phyloP scores from a whole-genome alignment of 2,797 vertebrate species.

The Columba guinea region DNA sequence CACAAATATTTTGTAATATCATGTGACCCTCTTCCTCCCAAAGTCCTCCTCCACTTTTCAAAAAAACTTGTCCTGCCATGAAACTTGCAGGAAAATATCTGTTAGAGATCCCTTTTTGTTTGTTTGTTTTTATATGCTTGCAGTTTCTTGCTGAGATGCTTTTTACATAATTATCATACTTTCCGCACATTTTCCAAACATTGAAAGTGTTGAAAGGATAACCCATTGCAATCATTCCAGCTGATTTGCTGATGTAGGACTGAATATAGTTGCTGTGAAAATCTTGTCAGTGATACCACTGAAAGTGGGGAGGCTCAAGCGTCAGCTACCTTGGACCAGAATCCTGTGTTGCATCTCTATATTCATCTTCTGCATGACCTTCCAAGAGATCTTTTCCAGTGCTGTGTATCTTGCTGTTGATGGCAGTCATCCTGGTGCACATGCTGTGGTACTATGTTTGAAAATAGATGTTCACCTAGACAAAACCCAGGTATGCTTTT shows the following conservation, averaged over 20 bases:
- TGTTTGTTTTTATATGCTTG: not conserved
- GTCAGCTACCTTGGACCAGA: not conserved
- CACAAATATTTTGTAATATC: not conserved
- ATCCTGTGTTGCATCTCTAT: not conserved
- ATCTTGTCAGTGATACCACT: not conserved
- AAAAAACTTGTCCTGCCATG: not conserved
- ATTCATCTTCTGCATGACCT: not conserved
- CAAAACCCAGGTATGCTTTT: not conserved
- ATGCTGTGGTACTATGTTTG: not conserved
- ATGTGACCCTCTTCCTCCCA: not conserved
- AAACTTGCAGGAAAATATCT: not conserved
- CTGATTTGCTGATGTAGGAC: not conserved
- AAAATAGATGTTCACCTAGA: not conserved
- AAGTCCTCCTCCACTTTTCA: not conserved
- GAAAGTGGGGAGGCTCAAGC: not conserved
- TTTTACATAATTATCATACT: not conserved
- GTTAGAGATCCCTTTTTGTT: not conserved
- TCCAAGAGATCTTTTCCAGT: not conserved
- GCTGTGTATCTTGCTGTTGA: not conserved
- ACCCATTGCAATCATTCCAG: not conserved
- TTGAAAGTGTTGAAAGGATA: not conserved
- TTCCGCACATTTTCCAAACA: not conserved
- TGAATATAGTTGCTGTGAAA: not conserved
- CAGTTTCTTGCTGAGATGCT: not conserved
- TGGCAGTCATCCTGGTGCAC: not conserved